A percentile compares a stretch with the other conserved stretches of the same genome.
Evolutionary conservation across 2,797 vertebrate genomes (phyloP).

Genomic region (Enoplosus armatus): DNA sequence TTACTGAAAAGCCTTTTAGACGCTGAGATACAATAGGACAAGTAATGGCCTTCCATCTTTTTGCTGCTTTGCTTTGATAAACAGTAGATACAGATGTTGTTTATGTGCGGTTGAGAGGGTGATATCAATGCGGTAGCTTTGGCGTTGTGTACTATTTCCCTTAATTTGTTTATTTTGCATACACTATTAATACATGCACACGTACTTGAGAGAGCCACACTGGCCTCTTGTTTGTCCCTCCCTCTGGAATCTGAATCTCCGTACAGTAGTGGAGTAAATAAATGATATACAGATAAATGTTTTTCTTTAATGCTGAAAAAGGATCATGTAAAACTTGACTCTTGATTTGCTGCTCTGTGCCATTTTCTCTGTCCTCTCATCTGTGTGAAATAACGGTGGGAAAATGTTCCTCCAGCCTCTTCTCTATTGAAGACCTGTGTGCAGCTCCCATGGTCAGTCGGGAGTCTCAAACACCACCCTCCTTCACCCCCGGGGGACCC

Average conservation of each 20-base stretch:
- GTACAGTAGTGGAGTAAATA: conserved; percentile 9
- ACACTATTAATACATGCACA: conserved; percentile 9
- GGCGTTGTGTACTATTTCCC: neutral
- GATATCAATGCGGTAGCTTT: neutral
- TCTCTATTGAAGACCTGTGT: conserved; percentile 63
- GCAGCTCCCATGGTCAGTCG: conserved; percentile 60
- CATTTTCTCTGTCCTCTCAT: conserved; percentile 54
- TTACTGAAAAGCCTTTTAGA: neutral
- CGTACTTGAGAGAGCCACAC: neutral
- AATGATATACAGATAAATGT: conserved; percentile 9
- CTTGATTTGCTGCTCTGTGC: conserved; percentile 36
- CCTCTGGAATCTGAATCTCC: conserved; percentile 1
- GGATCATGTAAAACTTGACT: conserved; percentile 14
- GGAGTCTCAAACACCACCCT: conserved; percentile 51
- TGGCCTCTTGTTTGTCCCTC: neutral
- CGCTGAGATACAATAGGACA: neutral
- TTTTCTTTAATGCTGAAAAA: conserved; percentile 1
- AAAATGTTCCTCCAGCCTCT: conserved; percentile 60
- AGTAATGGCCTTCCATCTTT: neutral
- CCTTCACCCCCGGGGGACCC: conserved; percentile 36
- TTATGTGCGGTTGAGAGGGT: conserved; percentile 1
- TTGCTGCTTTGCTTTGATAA: conserved; percentile 23
- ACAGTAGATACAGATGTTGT: conserved; percentile 23
- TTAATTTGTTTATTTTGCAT: conserved; percentile 50
- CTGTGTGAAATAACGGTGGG: conserved; percentile 74